phyloP scores from a whole-genome alignment of 2,888 invertebrate species.

The Callyntrura guangdongensis region DNA sequence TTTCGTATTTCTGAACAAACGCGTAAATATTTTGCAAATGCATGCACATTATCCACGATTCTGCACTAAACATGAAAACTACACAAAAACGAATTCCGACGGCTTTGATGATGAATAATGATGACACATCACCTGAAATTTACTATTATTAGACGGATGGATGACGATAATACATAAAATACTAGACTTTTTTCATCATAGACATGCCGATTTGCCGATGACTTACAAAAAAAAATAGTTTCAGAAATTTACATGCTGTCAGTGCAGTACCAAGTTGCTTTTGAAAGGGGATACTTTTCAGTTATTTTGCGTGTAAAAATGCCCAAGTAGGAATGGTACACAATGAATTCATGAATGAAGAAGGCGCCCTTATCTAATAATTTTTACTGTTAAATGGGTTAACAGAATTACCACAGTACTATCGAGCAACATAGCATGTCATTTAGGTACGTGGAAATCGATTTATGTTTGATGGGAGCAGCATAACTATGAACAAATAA shows the following conservation, averaged over 20 bases:
- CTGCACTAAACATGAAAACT: neutral
- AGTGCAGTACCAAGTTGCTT: neutral
- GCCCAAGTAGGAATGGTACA: neutral
- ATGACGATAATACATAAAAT: too few species aligned
- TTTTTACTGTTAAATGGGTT: neutral
- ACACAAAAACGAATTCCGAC: neutral
- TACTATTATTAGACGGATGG: too few species aligned
- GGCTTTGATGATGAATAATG: conserved; percentile 6
- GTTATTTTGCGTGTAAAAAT: neutral
- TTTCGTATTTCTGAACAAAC: neutral
- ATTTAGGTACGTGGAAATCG: neutral
- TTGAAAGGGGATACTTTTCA: neutral
- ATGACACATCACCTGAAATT: conserved; percentile 32
- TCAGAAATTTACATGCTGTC: neutral
- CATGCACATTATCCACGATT: conserved; percentile 10
- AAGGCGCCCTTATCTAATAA: too few species aligned
- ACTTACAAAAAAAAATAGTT: neutral
- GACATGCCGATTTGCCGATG: too few species aligned
- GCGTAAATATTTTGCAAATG: conserved; percentile 22
- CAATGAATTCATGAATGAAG: neutral
- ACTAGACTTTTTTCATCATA: too few species aligned
- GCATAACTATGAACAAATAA: neutral
- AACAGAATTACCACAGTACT: neutral
- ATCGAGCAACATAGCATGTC: neutral
- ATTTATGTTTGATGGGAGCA: conserved; percentile 18